phyloP scores from a whole-genome alignment of 2,113 vertebrate genomes.

The Pithys albifrons region DNA sequence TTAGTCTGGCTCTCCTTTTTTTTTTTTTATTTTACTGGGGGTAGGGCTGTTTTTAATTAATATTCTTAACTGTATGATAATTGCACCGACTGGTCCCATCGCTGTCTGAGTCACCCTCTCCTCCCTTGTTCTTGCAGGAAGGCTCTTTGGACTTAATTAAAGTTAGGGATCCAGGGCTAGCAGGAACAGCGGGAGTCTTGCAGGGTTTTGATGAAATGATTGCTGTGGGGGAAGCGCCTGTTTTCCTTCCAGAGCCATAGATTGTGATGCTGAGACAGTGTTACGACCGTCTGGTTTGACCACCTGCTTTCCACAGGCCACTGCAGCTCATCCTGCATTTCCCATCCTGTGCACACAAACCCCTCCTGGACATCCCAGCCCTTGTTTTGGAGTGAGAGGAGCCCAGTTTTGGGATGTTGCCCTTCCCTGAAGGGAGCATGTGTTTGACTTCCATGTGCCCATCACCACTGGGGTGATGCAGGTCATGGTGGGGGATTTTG shows the following conservation, averaged over 20 bases:
- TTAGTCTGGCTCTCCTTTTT: neutral
- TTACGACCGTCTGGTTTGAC: neutral
- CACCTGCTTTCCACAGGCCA: neutral
- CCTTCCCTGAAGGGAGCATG: accelerated
- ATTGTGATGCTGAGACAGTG: neutral
- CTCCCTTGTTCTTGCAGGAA: neutral
- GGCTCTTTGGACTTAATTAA: conserved; percentile 60
- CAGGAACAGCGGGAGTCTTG: conserved; percentile 28
- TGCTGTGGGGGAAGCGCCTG: neutral
- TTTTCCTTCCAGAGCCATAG: neutral
- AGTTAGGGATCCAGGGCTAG: conserved; percentile 46
- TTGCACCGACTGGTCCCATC: neutral
- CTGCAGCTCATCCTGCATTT: neutral
- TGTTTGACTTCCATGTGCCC: accelerated
- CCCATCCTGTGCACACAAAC: accelerated
- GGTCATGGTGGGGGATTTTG: accelerated
- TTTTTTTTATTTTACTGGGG: neutral
- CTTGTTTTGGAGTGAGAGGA: neutral
- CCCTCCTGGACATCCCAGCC: neutral
- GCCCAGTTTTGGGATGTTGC: accelerated
- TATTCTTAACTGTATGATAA: conserved; percentile 55
- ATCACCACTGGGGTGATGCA: accelerated
- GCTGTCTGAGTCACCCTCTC: conserved; percentile 41
- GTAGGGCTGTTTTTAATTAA: conserved; percentile 52
- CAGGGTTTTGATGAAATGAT: conserved; percentile 41